phyloP scores from a whole-genome alignment of 2,797 vertebrate species.

The Thunnus albacares region DNA sequence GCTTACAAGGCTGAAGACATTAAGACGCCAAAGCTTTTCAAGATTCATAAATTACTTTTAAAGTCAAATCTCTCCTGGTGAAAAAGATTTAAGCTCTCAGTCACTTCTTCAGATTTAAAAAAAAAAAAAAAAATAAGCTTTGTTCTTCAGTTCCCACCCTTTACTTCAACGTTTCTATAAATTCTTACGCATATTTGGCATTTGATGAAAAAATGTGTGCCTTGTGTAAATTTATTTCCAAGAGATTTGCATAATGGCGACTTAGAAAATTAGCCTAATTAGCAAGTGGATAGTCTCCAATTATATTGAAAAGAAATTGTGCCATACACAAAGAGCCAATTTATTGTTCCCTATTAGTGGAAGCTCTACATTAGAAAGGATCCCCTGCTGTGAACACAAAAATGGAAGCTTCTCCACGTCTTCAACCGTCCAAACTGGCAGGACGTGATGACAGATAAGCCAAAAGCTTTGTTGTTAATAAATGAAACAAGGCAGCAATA shows the following conservation, averaged over 20 bases:
- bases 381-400: constrained; percentile 77
- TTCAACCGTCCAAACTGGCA: constrained; percentile 80
- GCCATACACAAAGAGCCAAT: constrained; percentile 61
- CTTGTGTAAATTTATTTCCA: constrained; percentile 56
- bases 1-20: constrained; percentile 30
- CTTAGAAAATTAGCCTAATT: constrained; percentile 68
- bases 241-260: constrained; percentile 61
- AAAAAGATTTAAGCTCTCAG: constrained; percentile 30
- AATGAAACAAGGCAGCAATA: constrained; percentile 36
- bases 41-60: constrained; percentile 47
- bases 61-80: constrained; percentile 31
- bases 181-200: constrained; percentile 44
- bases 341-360: constrained; percentile 63
- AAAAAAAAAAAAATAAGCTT: constrained; percentile 12
- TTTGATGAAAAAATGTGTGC: constrained; percentile 21
- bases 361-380: constrained; percentile 36
- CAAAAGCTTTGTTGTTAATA: constrained; percentile 65
- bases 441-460: constrained; percentile 53
- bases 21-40: constrained; percentile 30
- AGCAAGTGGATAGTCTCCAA: constrained; percentile 72
- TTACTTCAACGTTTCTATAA: constrained; percentile 33
- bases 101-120: constrained; percentile 6
- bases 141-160: constrained; percentile 1
- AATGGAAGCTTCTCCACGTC: constrained; percentile 73
- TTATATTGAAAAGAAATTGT: constrained; percentile 51